phyloP scores from a whole-genome alignment of 2,888 invertebrate species.

The Rhagium mordax region DNA sequence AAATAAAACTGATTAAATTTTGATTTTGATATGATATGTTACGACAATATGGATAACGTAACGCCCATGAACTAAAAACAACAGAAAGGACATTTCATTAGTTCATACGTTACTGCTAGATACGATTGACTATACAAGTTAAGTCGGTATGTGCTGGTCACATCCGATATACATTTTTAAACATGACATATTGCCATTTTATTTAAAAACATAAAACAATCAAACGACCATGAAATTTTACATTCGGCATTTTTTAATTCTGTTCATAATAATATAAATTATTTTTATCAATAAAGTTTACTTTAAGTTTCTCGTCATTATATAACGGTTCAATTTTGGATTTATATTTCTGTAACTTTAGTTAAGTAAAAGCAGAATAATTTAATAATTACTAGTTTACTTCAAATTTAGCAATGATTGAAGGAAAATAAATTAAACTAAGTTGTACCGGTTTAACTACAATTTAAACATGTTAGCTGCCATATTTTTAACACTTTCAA shows the following conservation, averaged over 20 bases:
- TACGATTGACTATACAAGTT: neutral
- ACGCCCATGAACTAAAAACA: no score
- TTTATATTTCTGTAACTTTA: no score
- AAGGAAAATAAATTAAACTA: neutral
- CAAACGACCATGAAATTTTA: neutral
- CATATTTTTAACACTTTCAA: neutral
- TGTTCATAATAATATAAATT: neutral
- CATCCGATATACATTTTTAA: neutral
- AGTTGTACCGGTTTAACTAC: neutral
- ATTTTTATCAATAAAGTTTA: no score
- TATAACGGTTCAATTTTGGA: no score
- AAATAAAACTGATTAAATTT: no score
- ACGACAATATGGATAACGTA: no score
- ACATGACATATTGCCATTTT: neutral
- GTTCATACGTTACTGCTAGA: neutral
- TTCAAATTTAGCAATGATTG: neutral
- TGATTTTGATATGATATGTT: no score
- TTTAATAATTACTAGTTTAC: neutral
- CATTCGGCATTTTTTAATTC: neutral
- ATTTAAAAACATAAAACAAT: neutral
- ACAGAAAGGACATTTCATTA: no score
- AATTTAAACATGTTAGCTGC: neutral
- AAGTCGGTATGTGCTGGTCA: neutral
- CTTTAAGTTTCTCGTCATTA: no score
- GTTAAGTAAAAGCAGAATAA: neutral